phyloP scores from a whole-genome alignment of 2,888 invertebrate genomes.

The Calliphora vomitoria region DNA sequence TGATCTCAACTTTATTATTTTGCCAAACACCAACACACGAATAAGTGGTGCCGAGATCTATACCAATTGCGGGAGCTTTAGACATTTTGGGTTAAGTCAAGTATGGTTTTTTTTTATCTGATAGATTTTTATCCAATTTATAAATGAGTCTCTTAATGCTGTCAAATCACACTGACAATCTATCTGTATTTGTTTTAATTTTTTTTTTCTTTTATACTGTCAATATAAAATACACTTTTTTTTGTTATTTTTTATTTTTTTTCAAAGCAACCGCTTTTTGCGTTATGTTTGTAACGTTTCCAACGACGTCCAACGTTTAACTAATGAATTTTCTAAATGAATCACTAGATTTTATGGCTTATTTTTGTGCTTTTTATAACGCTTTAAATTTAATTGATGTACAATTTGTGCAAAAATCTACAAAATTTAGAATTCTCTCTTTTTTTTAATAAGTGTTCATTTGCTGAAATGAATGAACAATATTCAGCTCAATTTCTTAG shows the following conservation, averaged over 20 bases:
- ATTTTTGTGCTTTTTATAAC: conserved; percentile 37
- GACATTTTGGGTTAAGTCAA: conserved; percentile 77
- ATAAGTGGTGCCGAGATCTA: conserved; percentile 95
- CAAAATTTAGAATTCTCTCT: conserved; percentile 36
- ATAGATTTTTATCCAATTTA: conserved; percentile 60
- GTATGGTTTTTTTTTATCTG: conserved; percentile 20
- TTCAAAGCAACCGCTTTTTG: conserved; percentile 41
- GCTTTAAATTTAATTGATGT: conserved; percentile 25
- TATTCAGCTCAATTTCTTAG: conserved; percentile 32
- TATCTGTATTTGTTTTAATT: not conserved
- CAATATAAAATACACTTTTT: conserved; percentile 17
- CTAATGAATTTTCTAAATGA: conserved; percentile 74
- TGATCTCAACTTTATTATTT: conserved; percentile 92
- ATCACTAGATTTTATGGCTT: conserved; percentile 75
- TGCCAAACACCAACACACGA: conserved; percentile 95
- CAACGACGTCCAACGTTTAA: conserved; percentile 71
- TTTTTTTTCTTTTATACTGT: conserved; percentile 19
- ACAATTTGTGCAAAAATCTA: conserved; percentile 41
- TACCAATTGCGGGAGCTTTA: conserved; percentile 89
- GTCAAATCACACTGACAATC: conserved; percentile 44
- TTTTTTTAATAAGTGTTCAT: conserved; percentile 11
- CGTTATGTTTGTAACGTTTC: conserved; percentile 61
- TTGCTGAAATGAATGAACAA: conserved; percentile 38
- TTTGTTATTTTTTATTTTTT: conserved; percentile 11
- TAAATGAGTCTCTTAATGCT: conserved; percentile 39